These are phyloP conservation scores for Diglossa cyanea DNA, from an alignment of 2,797 vertebrate species.

Conservation along the genomic window DNA sequence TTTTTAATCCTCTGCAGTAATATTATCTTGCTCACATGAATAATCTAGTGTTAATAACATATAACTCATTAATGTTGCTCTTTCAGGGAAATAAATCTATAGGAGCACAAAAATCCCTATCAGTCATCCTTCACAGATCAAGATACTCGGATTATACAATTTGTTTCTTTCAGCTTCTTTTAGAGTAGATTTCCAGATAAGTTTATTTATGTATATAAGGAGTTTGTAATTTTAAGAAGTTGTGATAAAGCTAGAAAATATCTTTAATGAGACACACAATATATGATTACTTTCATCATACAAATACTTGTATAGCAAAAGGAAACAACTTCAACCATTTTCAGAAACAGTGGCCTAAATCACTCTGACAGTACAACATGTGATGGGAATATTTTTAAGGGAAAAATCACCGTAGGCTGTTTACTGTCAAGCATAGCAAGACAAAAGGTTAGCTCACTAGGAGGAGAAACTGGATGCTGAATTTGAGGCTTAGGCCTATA, in stretches of 20 bases:
- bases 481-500: background rate
- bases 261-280: background rate
- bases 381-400: slow-evolving; percentile 13
- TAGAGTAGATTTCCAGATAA: background rate
- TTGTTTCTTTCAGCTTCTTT: background rate
- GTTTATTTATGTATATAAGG: background rate
- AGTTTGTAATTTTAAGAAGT: background rate
- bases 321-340: background rate
- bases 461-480: background rate
- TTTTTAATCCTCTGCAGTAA: background rate
- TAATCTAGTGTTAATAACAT: rapidly evolving
- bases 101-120: background rate
- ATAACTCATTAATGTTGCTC: background rate
- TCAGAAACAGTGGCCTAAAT: slow-evolving; percentile 27
- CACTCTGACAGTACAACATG: background rate
- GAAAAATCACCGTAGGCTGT: background rate
- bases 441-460: background rate
- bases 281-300: background rate
- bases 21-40: background rate
- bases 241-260: background rate
- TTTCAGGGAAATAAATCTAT: background rate
- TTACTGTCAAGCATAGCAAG: background rate
- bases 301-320: background rate
- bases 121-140: background rate
- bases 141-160: background rate